These are phyloP conservation scores for Apostichopus californicus DNA, from an alignment of 35 echinoderm and acorn worm species.

Conservation along the genomic window DNA sequence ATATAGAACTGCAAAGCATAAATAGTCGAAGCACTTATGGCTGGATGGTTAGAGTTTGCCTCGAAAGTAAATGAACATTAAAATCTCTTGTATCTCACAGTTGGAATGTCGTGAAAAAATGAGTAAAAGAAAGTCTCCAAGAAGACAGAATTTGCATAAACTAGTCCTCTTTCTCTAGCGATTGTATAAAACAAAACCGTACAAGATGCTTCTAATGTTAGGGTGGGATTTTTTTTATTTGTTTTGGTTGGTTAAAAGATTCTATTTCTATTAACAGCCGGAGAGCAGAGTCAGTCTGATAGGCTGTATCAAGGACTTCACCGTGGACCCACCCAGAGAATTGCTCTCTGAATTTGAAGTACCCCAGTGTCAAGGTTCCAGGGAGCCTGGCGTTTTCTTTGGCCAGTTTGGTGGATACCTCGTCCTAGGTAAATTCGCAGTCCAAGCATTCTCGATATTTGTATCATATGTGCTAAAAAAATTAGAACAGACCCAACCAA, in stretches of 20 bases:
- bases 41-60: no score
- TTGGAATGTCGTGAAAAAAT: no score
- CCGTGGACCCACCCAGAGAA: background rate
- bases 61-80: no score
- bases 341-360: slow-evolving; percentile 49
- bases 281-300: slow-evolving; percentile 61
- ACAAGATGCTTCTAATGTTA: background rate
- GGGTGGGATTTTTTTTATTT: background rate
- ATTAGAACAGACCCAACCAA: no score
- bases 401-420: slow-evolving; percentile 67
- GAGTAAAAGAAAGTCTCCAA: no score
- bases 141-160: no score
- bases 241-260: background rate
- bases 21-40: no score
- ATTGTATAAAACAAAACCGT: no score
- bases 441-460: background rate
- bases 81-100: no score
- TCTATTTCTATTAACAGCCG: background rate
- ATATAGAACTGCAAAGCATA: no score
- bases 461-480: no score
- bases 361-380: slow-evolving; percentile 53
- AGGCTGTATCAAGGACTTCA: slow-evolving; percentile 76
- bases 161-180: no score
- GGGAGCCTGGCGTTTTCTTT: slow-evolving; percentile 85
- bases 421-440: slow-evolving; percentile 48